phyloP scores from a whole-genome alignment of 1,140 invertebrate genomes.

The Amyelois transitella region DNA sequence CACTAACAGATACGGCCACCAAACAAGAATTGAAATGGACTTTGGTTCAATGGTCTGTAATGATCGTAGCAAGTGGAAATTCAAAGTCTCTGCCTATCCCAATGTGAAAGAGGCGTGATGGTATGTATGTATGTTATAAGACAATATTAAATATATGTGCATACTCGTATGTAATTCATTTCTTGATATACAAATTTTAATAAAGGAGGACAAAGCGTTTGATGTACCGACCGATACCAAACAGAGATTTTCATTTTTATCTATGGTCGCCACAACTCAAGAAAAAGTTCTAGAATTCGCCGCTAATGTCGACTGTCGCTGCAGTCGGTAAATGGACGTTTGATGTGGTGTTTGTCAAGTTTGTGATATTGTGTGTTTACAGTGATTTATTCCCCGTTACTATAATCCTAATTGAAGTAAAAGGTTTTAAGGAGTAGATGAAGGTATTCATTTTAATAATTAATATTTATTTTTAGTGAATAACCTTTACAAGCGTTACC shows the following conservation, averaged over 20 bases:
- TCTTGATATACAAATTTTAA: too few relatives aligned
- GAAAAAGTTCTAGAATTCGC: slow-evolving; percentile 54
- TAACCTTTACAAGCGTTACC: slow-evolving; percentile 18
- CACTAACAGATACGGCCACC: too few relatives aligned
- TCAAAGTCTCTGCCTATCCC: too few relatives aligned
- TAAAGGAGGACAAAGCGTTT: too few relatives aligned
- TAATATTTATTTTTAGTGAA: slow-evolving; percentile 20
- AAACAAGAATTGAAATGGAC: too few relatives aligned
- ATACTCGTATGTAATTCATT: too few relatives aligned
- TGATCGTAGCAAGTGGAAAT: too few relatives aligned
- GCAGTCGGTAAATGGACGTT: slow-evolving; percentile 75
- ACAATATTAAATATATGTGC: too few relatives aligned
- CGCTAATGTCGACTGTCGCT: slow-evolving; percentile 62
- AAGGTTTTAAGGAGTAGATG: slow-evolving; percentile 73
- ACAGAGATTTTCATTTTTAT: slow-evolving; percentile 11
- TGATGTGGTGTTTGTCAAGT: slow-evolving; percentile 75
- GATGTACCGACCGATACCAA: too few relatives aligned
- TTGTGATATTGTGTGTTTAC: slow-evolving; percentile 75
- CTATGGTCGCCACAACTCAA: slow-evolving; percentile 39
- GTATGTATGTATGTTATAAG: too few relatives aligned
- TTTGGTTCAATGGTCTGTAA: too few relatives aligned
- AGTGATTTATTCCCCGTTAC: slow-evolving; percentile 66
- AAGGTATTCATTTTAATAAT: slow-evolving; percentile 52
- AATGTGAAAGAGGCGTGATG: too few relatives aligned
- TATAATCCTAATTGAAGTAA: slow-evolving; percentile 69